Percentiles rank a stretch among this genome's conserved stretches.
These are phyloP conservation scores for Propsilocerus akamusi DNA, from an alignment of 1,140 invertebrate species.

Conservation along the genomic window DNA sequence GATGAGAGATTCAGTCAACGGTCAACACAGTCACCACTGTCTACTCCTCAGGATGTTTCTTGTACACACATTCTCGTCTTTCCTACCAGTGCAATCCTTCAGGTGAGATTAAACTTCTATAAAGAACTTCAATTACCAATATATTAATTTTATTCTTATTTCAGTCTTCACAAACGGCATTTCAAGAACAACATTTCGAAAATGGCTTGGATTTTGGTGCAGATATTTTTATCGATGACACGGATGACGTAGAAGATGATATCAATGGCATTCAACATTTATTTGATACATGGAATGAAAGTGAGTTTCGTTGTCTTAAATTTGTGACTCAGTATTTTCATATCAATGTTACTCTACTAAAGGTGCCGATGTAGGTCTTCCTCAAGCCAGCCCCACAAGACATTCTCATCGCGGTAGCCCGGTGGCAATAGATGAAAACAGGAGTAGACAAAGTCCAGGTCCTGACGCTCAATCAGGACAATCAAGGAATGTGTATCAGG, in stretches of 20 bases:
- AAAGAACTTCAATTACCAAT: conserved; percentile 3
- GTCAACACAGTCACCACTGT: conserved; percentile 64
- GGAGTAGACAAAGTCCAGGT: conserved; percentile 21
- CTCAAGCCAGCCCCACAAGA: conserved; percentile 12
- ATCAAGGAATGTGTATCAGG: conserved; percentile 11
- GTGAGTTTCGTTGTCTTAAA: background rate
- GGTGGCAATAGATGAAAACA: conserved; percentile 21
- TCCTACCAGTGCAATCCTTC: conserved; percentile 90
- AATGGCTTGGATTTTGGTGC: conserved; percentile 30
- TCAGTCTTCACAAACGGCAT: conserved; percentile 69
- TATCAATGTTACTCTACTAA: background rate
- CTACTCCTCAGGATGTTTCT: conserved; percentile 83
- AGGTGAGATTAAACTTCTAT: conserved; percentile 34
- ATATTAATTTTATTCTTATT: conserved; percentile 11
- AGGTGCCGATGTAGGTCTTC: background rate
- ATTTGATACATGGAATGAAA: conserved; percentile 4
- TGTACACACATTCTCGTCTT: conserved; percentile 98
- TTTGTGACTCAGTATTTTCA: background rate
- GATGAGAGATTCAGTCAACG: conserved; percentile 75
- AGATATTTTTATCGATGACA: conserved; percentile 38
- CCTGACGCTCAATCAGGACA: conserved; percentile 17
- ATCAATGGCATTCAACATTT: conserved; percentile 6
- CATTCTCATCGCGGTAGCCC: conserved; percentile 21
- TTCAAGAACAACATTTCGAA: conserved; percentile 57
- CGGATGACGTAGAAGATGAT: conserved; percentile 3